Percentiles rank a stretch among this genome's conserved stretches.
Conservation (phyloP, 1,140 invertebrate genomes). For the Meloidogyne exigua region DNA sequence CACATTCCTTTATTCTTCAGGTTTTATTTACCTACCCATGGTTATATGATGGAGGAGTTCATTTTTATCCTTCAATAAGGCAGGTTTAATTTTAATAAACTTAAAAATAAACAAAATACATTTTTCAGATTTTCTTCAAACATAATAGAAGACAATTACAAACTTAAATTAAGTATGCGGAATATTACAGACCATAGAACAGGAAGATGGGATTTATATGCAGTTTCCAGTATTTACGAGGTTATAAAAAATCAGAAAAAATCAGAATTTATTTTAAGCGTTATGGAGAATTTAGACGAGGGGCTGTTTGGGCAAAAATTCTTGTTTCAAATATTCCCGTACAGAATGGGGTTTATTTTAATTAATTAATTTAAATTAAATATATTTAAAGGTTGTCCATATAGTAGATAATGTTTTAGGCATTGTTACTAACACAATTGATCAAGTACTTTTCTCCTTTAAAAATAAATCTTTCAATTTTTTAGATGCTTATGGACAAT, state of each 20-base stretch:
- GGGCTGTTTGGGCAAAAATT: conserved; percentile 63
- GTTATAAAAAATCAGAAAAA: neutral
- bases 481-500: conserved; percentile 61
- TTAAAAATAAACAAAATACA: neutral
- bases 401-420: conserved; percentile 63
- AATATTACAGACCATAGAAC: conserved; percentile 63
- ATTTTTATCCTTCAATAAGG: conserved; percentile 62
- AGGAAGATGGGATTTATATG: conserved; percentile 56
- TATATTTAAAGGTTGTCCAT: conserved; percentile 44
- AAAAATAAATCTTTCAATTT: neutral
- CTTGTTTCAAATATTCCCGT: conserved; percentile 64
- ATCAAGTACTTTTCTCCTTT: conserved; percentile 39
- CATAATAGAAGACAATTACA: conserved; percentile 64
- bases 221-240: conserved; percentile 61
- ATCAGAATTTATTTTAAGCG: neutral
- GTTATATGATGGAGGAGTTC: conserved; percentile 61
- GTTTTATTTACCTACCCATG: conserved; percentile 62
- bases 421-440: conserved; percentile 61
- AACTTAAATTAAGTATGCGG: conserved; percentile 59
- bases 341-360: conserved; percentile 52
- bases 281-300: conserved; percentile 55
- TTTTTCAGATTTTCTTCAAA: conserved; percentile 55
- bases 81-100: neutral
- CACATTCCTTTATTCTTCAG: conserved; percentile 2
- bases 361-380: neutral